These are phyloP conservation scores for Neofelis nebulosa DNA, from an alignment of 2,113 vertebrate genomes.

Conservation along the genomic window DNA sequence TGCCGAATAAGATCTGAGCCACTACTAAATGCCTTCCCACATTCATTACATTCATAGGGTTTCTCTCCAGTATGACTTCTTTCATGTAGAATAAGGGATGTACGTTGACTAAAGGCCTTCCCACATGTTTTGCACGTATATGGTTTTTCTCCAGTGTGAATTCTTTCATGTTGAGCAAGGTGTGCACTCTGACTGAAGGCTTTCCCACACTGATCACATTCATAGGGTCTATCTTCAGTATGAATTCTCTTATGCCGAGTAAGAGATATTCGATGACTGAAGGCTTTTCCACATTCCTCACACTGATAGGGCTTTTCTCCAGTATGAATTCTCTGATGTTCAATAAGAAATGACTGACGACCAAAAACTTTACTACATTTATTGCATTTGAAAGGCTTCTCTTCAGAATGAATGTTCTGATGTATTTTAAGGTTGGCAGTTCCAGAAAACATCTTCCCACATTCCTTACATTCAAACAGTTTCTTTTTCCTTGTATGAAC, in stretches of 20 bases:
- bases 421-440: slow-evolving; percentile 90
- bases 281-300: slow-evolving; percentile 78
- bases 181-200: slow-evolving; percentile 76
- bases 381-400: slow-evolving; percentile 72
- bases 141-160: slow-evolving; percentile 74
- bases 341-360: slow-evolving; percentile 71
- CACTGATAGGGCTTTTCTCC: slow-evolving; percentile 80
- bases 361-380: slow-evolving; percentile 76
- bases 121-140: slow-evolving; percentile 85
- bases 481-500: slow-evolving; percentile 89
- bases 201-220: slow-evolving; percentile 73
- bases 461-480: slow-evolving; percentile 88
- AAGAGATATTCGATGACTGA: slow-evolving; percentile 79
- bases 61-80: slow-evolving; percentile 86
- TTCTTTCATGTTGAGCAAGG: slow-evolving; percentile 73
- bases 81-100: slow-evolving; percentile 86
- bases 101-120: slow-evolving; percentile 87
- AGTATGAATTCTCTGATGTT: slow-evolving; percentile 78
- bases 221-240: slow-evolving; percentile 75
- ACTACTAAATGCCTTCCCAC: slow-evolving; percentile 75
- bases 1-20: slow-evolving; percentile 70
- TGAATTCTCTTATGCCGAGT: slow-evolving; percentile 77
- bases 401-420: slow-evolving; percentile 74
- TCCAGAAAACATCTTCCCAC: slow-evolving; percentile 90
- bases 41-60: slow-evolving; percentile 73